Conservation (phyloP, 2,888 invertebrate genomes). For the Zaprionus lineosus region DNA sequence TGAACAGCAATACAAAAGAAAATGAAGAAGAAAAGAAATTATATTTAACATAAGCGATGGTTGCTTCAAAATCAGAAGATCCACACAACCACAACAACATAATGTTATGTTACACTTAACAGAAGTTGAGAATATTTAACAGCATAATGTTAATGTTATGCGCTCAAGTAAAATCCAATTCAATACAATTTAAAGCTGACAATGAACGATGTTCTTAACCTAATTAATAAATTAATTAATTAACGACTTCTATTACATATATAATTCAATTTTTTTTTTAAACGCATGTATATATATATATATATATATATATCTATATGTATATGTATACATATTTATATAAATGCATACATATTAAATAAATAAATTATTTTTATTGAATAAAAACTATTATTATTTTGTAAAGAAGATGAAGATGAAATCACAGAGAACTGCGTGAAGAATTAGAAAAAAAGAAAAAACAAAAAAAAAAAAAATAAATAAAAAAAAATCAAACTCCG, state of each 20-base stretch:
- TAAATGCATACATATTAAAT: conserved; percentile 46
- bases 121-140: conserved; percentile 33
- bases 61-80: conserved; percentile 4
- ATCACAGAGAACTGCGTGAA: conserved; percentile 33
- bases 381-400: conserved; percentile 70
- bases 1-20: not conserved
- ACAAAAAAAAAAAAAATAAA: conserved; percentile 3
- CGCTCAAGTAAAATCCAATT: too few species aligned
- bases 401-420: conserved; percentile 50
- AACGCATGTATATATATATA: conserved; percentile 56
- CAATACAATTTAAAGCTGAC: too few species aligned
- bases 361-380: conserved; percentile 78
- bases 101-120: conserved; percentile 27
- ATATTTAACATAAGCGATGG: conserved; percentile 10
- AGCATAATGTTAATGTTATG: too few species aligned
- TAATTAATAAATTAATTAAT: conserved; percentile 24
- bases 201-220: too few species aligned
- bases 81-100: conserved; percentile 9
- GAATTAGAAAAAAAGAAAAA: conserved; percentile 10
- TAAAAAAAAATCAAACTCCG: conserved; percentile 7
- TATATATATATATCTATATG: conserved; percentile 18
- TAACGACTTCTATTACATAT: conserved; percentile 9
- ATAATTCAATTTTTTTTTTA: conserved; percentile 40
- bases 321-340: conserved; percentile 44
- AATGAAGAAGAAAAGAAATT: conserved; percentile 5